Percentiles rank a stretch among this genome's conserved stretches.
These are phyloP conservation scores for Eupithecia insigniata DNA, from an alignment of 2,888 invertebrate genomes.

Conservation along the genomic window DNA sequence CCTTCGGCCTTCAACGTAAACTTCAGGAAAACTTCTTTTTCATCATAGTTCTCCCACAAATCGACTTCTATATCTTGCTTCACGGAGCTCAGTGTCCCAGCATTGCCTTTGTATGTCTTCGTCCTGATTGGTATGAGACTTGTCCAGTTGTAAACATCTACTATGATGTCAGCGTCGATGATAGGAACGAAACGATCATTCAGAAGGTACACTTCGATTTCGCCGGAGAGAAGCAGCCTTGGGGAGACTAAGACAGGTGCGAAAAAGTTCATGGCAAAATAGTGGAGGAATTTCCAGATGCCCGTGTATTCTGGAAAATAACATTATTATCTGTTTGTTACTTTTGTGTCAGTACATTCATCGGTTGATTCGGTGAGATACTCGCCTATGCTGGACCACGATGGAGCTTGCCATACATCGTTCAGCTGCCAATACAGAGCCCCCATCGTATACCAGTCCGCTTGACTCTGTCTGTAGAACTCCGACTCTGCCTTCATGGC, in stretches of 20 bases:
- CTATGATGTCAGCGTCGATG: slow-evolving; percentile 73
- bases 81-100: slow-evolving; percentile 57
- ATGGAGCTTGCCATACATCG: slow-evolving; percentile 98
- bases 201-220: slow-evolving; percentile 85
- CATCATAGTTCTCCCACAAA: slow-evolving; percentile 56
- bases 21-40: slow-evolving; percentile 66
- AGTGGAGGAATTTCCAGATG: slow-evolving; percentile 95
- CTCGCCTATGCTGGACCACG: slow-evolving; percentile 95
- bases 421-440: slow-evolving; percentile 99
- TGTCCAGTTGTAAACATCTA: slow-evolving; percentile 86
- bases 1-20: slow-evolving; percentile 81
- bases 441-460: slow-evolving; percentile 92
- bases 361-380: not conserved
- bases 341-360: not conserved
- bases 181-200: slow-evolving; percentile 85
- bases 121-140: slow-evolving; percentile 70
- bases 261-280: slow-evolving; percentile 94
- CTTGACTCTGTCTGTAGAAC: slow-evolving; percentile 87
- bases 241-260: slow-evolving; percentile 89
- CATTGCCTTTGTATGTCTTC: slow-evolving; percentile 55
- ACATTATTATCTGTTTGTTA: not conserved
- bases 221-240: slow-evolving; percentile 75
- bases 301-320: slow-evolving; percentile 86
- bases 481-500: slow-evolving; percentile 94
- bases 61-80: slow-evolving; percentile 59